Evolutionary conservation across 2,888 invertebrate genomes (phyloP).

Genomic region (Dryobotodes eremita): DNA sequence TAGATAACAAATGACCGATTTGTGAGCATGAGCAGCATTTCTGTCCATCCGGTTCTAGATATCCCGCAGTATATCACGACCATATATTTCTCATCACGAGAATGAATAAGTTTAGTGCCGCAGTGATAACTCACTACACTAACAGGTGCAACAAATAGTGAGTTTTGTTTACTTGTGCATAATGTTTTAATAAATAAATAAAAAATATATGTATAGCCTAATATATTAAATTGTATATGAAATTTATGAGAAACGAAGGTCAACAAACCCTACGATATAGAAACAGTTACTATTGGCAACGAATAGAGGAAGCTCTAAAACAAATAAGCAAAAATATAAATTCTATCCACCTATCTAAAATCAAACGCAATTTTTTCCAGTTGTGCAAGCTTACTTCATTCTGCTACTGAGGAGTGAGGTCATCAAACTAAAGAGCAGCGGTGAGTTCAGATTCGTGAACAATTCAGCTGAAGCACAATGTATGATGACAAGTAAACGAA

Average conservation of each 20-base stretch:
- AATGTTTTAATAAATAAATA: too few species aligned
- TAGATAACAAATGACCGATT: too few species aligned
- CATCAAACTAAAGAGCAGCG: conserved; percentile 45
- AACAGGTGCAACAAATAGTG: too few species aligned
- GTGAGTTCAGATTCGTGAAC: conserved; percentile 48
- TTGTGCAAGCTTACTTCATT: conserved; percentile 54
- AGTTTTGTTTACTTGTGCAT: too few species aligned
- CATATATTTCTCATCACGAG: too few species aligned
- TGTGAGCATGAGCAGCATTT: too few species aligned
- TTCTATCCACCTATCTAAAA: not conserved
- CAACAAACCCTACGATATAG: not conserved
- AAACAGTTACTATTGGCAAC: not conserved
- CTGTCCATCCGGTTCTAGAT: too few species aligned
- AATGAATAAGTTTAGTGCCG: too few species aligned
- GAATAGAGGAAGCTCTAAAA: not conserved
- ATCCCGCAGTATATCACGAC: too few species aligned
- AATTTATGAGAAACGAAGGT: not conserved
- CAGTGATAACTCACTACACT: too few species aligned
- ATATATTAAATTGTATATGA: not conserved
- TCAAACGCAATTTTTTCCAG: conserved; percentile 49
- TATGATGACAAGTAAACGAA: conserved; percentile 10
- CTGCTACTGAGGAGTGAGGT: conserved; percentile 63
- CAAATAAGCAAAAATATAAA: not conserved
- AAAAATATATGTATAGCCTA: too few species aligned
- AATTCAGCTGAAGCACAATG: conserved; percentile 46